Conservation (phyloP, 2,888 invertebrate species). For the Melanotus villosus region DNA sequence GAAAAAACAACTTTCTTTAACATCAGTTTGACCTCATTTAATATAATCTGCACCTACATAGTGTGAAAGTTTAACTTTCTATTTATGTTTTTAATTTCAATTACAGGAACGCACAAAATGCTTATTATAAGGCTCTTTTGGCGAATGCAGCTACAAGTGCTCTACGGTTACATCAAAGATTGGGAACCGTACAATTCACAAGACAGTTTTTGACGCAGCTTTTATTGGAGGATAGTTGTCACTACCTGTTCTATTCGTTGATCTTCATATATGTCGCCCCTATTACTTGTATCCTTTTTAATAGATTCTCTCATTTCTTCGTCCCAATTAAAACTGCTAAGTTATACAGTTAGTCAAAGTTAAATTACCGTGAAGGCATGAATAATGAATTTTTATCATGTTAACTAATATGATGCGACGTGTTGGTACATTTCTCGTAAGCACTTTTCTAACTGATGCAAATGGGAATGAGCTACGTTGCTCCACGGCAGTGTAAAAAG, state of each 20-base stretch:
- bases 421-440: no score
- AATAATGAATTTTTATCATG: no score
- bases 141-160: constrained; percentile 97
- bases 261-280: constrained; percentile 95
- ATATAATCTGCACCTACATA: background rate
- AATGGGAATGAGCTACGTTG: no score
- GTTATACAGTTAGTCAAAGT: no score
- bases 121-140: constrained; percentile 92
- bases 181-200: constrained; percentile 87
- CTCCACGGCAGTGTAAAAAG: no score
- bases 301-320: background rate
- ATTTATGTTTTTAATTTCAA: no score
- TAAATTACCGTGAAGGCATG: no score
- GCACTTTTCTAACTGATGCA: no score
- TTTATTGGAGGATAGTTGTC: constrained; percentile 93
- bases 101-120: constrained; percentile 81
- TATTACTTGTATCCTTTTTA: constrained; percentile 84
- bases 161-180: constrained; percentile 92
- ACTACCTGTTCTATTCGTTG: constrained; percentile 95
- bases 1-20: background rate
- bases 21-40: constrained; percentile 8
- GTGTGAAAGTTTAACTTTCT: constrained; percentile 37
- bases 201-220: constrained; percentile 87
- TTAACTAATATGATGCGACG: no score
- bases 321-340: no score